Base-by-base conservation (phyloP, 2,888 invertebrate species). In the Amiota mariae region DNA sequence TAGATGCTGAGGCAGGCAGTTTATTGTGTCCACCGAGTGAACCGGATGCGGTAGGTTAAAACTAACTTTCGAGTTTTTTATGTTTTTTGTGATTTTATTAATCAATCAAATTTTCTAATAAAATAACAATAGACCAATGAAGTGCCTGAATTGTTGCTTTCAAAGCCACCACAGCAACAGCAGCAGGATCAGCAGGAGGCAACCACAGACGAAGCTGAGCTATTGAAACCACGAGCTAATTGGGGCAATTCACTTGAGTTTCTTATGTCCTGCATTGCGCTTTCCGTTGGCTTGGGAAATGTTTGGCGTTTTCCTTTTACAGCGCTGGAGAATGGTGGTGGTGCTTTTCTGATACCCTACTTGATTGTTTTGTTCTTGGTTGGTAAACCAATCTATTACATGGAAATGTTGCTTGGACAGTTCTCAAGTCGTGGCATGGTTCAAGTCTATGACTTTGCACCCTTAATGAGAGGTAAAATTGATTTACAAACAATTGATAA, bases 371-470 rank as follows among this genome's bases (percentile, higher is more conserved):
- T 93, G 24, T 86, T 92, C 48, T 82, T 93, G 47, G 91, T 94
- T n/a, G 93, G 93, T 10, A 91, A 92, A 78, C 93, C 93, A 0
- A 90, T 94, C 75, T 94, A 94, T 81, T 94, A 93, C 81, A 89
- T 95, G 90, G 94, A 94, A 88, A 92, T 93, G 90, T 88, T 92
- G 6, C 87, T 94, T 49, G 95, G 94, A 1, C 95, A 95, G 87
- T 94, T 94, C 85, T 92, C 92, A 46, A 93, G 93, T 76, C 91
- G 91, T 77, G 94, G 94, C 9, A 92, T 93, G 75, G 92, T 93
- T 13, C 93, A 92, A 80, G 92, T 93, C 46, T 91, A 88, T 75
- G 94, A 94, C 75, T 90, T 93, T 79, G 90, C 91, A 1, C 94
- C 94, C 9, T 90, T 93, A 0, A 91, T 94, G 84, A 93, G 92